Base-by-base conservation (phyloP, 2,888 invertebrate genomes). In the Synergus laeviventris region DNA sequence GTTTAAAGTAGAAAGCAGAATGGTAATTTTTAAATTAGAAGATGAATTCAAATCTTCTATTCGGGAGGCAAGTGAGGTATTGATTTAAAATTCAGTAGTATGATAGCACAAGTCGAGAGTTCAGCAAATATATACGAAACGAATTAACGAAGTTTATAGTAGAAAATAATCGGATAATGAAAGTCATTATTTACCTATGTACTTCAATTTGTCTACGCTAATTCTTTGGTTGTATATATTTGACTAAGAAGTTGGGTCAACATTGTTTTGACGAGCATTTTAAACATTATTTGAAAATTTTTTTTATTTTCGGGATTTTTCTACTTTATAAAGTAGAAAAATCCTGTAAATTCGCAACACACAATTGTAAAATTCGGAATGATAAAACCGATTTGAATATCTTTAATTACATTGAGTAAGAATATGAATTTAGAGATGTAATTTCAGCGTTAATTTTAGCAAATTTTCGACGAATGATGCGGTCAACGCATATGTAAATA, bases 171-270 rank as follows among this genome's bases (percentile, higher is more conserved):
- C 39, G 62, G 62, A 62, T 62, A 62, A 62, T 62, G 39, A 39
- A 62, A 21, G 62, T 62, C 62, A 62, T 62, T 62, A 62, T 39
- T 62, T 62, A 39, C 38, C 39, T n/a, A n/a, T n/a, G n/a, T n/a
- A 39, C 38, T 62, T 62, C 38, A 62, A 62, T 62, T 62, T 62
- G n/a, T 31, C 31, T 16, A n/a, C 16, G 18, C 36, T 62, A 38
- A 38, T 39, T 8, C 62, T 62, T 45, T 16, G 24, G 24, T 54
- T 11, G 18, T 54, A n/a, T 18, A 9, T 31, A n/a, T 39, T 64
- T 64, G 14, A 16, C 16, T 45, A 45, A 45, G 7, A n/a, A n/a
- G n/a, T n/a, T n/a, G n/a, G n/a, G n/a, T n/a, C n/a, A n/a, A n/a
- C n/a, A n/a, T n/a, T n/a, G n/a, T n/a, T n/a, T n/a, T n/a, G n/a